Conservation (phyloP, 2,113 vertebrate genomes). For the Sinocyclocheilus anshuiensis region DNA sequence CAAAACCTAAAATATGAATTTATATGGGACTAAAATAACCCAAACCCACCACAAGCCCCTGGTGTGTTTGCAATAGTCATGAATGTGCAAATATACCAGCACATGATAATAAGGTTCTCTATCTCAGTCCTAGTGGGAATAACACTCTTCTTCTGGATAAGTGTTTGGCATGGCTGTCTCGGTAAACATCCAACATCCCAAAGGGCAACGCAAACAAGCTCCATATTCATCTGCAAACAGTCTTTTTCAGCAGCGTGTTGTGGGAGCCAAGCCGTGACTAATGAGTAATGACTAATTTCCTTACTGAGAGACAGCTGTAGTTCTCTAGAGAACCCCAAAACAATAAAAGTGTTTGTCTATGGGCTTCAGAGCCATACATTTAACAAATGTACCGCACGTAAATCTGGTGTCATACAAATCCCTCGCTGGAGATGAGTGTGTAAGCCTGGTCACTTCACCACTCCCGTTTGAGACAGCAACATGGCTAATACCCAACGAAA, state of each 20-base stretch:
- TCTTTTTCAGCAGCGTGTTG: not conserved
- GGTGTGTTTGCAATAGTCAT: not conserved
- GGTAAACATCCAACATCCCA: not conserved
- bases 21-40: not conserved
- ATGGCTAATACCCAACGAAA: slow-evolving; percentile 22
- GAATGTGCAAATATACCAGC: not conserved
- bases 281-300: slow-evolving; percentile 28
- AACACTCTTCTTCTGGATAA: not conserved
- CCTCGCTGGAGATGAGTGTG: not conserved
- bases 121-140: slow-evolving; percentile 11
- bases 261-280: not conserved
- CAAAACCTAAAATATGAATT: not conserved
- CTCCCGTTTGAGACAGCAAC: not conserved
- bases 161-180: not conserved
- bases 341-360: slow-evolving; percentile 9
- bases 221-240: slow-evolving; percentile 24
- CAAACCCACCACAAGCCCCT: not conserved
- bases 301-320: not conserved
- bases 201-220: not conserved
- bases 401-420: slow-evolving; percentile 22
- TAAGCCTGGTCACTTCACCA: slow-evolving; percentile 9
- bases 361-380: not conserved
- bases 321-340: not conserved
- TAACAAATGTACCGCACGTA: slow-evolving; percentile 1
- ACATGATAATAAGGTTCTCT: not conserved